These are phyloP conservation scores for Thysanoteuthis rhombus DNA, from an alignment of 2,888 invertebrate species.

Conservation along the genomic window DNA sequence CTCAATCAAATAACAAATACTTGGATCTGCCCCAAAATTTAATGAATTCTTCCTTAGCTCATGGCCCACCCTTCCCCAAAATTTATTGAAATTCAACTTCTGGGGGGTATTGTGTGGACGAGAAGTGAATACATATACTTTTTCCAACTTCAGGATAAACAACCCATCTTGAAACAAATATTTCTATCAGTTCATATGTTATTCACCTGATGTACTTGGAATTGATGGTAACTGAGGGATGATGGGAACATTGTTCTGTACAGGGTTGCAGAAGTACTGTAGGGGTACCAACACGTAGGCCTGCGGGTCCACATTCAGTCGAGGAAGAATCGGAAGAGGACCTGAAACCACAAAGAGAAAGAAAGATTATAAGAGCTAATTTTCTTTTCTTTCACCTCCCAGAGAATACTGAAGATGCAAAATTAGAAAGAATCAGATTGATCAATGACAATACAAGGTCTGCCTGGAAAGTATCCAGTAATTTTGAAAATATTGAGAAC, in stretches of 20 bases:
- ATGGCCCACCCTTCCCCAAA: too few relatives aligned
- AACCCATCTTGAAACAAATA: background rate
- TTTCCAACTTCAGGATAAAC: background rate
- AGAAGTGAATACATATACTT: too few relatives aligned
- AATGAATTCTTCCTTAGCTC: too few relatives aligned
- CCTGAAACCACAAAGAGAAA: conserved; percentile 39
- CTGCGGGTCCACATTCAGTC: conserved; percentile 42
- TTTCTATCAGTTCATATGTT: too few relatives aligned
- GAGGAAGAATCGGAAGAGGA: conserved; percentile 50
- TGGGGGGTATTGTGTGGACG: too few relatives aligned
- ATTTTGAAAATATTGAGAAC: too few relatives aligned
- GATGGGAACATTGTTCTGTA: background rate
- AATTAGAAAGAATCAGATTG: too few relatives aligned
- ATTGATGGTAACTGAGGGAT: background rate
- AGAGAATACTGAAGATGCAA: background rate
- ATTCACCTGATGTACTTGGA: background rate
- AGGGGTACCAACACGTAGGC: conserved; percentile 52
- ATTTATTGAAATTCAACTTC: too few relatives aligned
- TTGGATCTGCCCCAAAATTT: too few relatives aligned
- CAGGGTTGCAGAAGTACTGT: conserved; percentile 33
- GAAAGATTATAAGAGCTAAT: background rate
- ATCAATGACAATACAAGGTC: too few relatives aligned
- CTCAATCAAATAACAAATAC: too few relatives aligned
- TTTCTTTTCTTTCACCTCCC: background rate
- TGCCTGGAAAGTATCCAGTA: too few relatives aligned